These are phyloP conservation scores for Bubalus kerabau DNA, from an alignment of 2,113 vertebrate genomes.

Conservation along the genomic window DNA sequence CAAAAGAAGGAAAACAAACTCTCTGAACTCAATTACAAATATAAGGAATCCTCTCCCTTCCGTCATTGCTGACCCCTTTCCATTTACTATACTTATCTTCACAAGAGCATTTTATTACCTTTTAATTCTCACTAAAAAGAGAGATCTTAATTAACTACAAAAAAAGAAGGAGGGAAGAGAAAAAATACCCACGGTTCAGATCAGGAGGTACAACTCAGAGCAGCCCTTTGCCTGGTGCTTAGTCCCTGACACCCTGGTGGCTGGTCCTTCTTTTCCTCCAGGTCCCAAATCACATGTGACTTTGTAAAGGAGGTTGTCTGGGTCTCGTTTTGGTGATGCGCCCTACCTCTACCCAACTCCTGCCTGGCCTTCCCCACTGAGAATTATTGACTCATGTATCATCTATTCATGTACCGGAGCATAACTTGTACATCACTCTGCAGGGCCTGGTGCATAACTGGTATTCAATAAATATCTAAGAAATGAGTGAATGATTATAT, in stretches of 20 bases:
- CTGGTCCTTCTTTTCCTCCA: not conserved
- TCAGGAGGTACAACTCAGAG: not conserved
- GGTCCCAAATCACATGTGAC: not conserved
- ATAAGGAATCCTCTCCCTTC: not conserved
- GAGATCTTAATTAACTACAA: not conserved
- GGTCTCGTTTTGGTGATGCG: not conserved
- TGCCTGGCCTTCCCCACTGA: not conserved
- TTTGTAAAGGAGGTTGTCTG: not conserved
- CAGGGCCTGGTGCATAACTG: not conserved
- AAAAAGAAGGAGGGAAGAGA: not conserved
- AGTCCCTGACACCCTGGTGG: not conserved
- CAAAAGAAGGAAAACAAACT: conserved; percentile 34
- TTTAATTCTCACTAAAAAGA: conserved; percentile 40
- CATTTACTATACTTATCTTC: conserved; percentile 18
- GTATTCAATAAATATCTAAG: not conserved
- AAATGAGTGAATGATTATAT: not conserved
- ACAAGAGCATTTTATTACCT: conserved; percentile 23
- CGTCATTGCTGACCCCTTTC: conserved; percentile 20
- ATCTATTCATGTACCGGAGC: not conserved
- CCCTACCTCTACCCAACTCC: fast-evolving
- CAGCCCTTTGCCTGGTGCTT: fast-evolving
- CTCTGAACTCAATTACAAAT: conserved; percentile 43
- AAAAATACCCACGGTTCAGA: fast-evolving
- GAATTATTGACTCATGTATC: not conserved
- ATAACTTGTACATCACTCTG: not conserved